These are phyloP conservation scores for Pissodes strobi DNA, from an alignment of 1,140 invertebrate species.

Conservation along the genomic window DNA sequence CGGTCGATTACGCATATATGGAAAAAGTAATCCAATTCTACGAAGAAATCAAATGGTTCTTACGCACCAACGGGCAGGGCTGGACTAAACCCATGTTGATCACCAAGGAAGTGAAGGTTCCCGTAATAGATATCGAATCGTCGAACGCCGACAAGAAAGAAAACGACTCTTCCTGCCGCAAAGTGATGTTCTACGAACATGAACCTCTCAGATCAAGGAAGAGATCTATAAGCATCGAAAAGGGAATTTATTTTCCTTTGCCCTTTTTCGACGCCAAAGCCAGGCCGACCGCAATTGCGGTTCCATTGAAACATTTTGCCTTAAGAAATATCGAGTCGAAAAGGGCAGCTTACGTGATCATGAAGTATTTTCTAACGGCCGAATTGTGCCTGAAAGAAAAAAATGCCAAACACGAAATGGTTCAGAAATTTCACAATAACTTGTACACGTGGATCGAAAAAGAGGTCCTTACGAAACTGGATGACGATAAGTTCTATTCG, in stretches of 20 bases:
- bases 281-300: constrained; percentile 57
- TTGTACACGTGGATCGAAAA: constrained; percentile 62
- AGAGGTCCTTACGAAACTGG: constrained; percentile 61
- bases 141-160: not conserved
- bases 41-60: constrained; percentile 59
- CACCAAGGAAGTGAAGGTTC: constrained; percentile 18
- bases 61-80: constrained; percentile 63
- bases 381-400: constrained; percentile 58
- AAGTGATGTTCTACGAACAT: constrained; percentile 29
- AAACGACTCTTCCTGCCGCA: constrained; percentile 20
- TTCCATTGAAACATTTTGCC: constrained; percentile 57
- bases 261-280: constrained; percentile 59
- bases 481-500: constrained; percentile 64
- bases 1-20: constrained; percentile 60
- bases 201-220: constrained; percentile 16
- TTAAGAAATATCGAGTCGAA: constrained; percentile 61
- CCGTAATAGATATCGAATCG: constrained; percentile 25
- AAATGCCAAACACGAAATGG: constrained; percentile 45
- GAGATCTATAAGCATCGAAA: constrained; percentile 12
- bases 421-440: constrained; percentile 61
- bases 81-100: constrained; percentile 58
- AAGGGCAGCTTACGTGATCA: constrained; percentile 59
- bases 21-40: constrained; percentile 61
- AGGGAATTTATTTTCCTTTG: constrained; percentile 51
- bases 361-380: constrained; percentile 62